Conservation (phyloP, 2,113 vertebrate genomes). For the Pampusana beccarii region DNA sequence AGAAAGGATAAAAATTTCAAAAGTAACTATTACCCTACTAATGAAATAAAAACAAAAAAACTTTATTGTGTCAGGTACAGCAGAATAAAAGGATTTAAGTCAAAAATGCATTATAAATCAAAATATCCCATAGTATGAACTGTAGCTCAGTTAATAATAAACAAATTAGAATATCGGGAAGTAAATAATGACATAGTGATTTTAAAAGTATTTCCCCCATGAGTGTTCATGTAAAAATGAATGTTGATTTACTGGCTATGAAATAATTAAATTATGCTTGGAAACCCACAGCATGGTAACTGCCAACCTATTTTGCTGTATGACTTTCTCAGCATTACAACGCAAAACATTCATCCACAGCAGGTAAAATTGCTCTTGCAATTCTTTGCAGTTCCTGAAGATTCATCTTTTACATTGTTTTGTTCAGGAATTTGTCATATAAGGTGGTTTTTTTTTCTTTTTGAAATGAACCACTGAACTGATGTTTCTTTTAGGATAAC, state of each 20-base stretch:
- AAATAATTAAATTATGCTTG: not conserved
- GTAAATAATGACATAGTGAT: not conserved
- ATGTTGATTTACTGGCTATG: not conserved
- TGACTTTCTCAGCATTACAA: not conserved
- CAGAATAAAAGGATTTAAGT: not conserved
- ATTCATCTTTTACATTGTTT: not conserved
- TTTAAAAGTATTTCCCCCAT: not conserved
- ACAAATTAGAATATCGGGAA: not conserved
- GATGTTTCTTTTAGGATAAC: not conserved
- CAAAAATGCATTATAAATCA: not conserved
- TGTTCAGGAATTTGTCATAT: not conserved
- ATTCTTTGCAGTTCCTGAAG: not conserved
- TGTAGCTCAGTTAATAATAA: slow-evolving; percentile 5
- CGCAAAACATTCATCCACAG: not conserved
- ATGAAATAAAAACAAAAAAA: not conserved
- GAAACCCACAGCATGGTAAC: not conserved
- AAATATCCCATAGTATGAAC: not conserved
- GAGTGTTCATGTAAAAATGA: not conserved
- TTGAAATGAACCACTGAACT: not conserved
- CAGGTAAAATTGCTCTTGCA: not conserved
- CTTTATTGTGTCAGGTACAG: not conserved
- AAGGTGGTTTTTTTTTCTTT: not conserved
- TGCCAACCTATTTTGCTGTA: not conserved
- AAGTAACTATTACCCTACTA: not conserved
- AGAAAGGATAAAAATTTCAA: not conserved